Conservation (phyloP, 2,113 vertebrate genomes). For the Hepsetus odoe region DNA sequence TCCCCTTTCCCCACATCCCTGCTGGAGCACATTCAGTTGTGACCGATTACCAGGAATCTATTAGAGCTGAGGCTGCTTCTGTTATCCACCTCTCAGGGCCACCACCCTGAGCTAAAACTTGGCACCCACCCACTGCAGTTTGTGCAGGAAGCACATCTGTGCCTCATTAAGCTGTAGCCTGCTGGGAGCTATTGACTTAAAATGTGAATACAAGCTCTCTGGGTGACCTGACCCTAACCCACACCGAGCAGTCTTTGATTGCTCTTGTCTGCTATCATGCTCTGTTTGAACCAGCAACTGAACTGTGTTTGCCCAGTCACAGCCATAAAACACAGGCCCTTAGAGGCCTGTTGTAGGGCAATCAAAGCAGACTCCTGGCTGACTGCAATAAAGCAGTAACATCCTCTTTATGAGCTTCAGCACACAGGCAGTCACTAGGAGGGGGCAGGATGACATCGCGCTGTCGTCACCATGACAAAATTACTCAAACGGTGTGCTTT, state of each 20-base stretch:
- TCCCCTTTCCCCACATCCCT: constrained; percentile 26
- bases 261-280: constrained; percentile 34
- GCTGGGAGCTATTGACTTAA: constrained; percentile 50
- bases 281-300: constrained; percentile 47
- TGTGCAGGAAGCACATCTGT: constrained; percentile 35
- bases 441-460: background rate
- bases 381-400: constrained; percentile 26
- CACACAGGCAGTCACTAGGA: background rate
- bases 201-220: constrained; percentile 35
- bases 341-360: constrained; percentile 7
- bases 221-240: constrained; percentile 41
- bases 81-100: constrained; percentile 3
- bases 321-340: constrained; percentile 19
- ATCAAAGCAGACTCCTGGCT: constrained; percentile 23
- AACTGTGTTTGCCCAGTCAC: constrained; percentile 49
- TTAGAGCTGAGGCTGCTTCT: constrained; percentile 22
- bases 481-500: background rate
- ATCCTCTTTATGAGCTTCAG: constrained; percentile 23
- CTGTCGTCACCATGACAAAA: background rate
- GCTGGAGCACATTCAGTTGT: constrained; percentile 42
- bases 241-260: constrained; percentile 54
- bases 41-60: constrained; percentile 27
- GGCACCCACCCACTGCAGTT: constrained; percentile 40
- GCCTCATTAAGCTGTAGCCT: constrained; percentile 51
- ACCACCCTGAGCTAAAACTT: constrained; percentile 26